Evolutionary conservation across 2,888 invertebrate species (phyloP).

Genomic region (Melanotus villosus): DNA sequence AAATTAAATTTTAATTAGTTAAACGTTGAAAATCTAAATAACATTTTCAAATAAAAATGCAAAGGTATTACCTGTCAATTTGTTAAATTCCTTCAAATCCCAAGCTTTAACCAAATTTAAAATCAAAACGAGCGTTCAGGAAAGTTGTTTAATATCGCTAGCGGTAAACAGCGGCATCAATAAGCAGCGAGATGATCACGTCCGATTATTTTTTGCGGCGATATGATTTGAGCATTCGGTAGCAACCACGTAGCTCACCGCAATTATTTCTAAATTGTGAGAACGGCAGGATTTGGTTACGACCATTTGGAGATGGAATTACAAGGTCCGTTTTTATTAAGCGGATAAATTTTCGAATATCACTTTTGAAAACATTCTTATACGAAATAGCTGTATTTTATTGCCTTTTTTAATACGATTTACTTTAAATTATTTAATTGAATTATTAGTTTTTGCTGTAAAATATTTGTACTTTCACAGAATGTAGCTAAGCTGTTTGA

Average conservation of each 20-base stretch:
- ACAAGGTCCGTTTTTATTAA: constrained; percentile 21
- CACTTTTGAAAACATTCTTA: neutral
- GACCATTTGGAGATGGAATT: constrained; percentile 17
- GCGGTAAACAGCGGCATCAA: constrained; percentile 43
- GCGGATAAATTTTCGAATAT: constrained; percentile 2
- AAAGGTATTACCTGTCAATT: too few relatives aligned
- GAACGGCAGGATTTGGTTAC: constrained; percentile 55
- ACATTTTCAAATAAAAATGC: too few relatives aligned
- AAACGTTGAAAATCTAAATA: too few relatives aligned
- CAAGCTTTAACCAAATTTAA: too few relatives aligned
- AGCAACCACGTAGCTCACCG: constrained; percentile 62
- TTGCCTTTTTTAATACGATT: too few relatives aligned
- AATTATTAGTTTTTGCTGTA: too few relatives aligned
- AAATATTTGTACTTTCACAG: too few relatives aligned
- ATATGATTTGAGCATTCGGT: constrained; percentile 58
- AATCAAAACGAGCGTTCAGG: too few relatives aligned
- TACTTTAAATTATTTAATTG: too few relatives aligned
- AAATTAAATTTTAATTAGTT: too few relatives aligned
- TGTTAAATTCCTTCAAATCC: too few relatives aligned
- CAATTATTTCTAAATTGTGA: constrained; percentile 67
- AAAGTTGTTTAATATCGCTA: constrained; percentile 31
- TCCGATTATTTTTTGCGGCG: constrained; percentile 47
- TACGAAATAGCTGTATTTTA: neutral
- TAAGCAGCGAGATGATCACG: constrained; percentile 46
- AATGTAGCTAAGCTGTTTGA: too few relatives aligned